Evolutionary conservation across 1,140 invertebrate genomes (phyloP).

Genomic region (Acyrthosiphon pisum): DNA sequence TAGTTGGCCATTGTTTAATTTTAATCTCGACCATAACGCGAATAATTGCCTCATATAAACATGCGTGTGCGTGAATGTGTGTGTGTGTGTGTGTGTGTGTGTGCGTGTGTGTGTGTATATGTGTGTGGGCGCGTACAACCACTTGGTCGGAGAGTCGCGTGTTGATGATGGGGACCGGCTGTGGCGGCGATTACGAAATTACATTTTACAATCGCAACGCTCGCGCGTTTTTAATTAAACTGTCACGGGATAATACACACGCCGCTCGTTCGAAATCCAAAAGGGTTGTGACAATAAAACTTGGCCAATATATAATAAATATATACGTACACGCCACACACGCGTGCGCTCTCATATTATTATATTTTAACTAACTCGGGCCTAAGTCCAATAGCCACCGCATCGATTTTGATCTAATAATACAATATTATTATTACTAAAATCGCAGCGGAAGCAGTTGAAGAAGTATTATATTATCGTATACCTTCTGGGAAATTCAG

Average conservation of each 20-base stretch:
- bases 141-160: conserved; percentile 29
- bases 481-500: neutral
- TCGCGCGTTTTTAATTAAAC: conserved; percentile 54
- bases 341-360: too few relatives aligned
- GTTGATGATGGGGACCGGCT: conserved; percentile 39
- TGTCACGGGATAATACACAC: conserved; percentile 40
- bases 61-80: neutral
- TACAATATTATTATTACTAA: neutral
- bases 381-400: neutral
- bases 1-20: conserved; percentile 38
- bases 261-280: neutral
- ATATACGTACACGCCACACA: neutral
- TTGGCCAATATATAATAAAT: conserved; percentile 1
- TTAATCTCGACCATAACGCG: conserved; percentile 48
- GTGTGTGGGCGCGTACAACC: neutral
- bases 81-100: neutral
- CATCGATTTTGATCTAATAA: neutral
- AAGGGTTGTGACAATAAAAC: conserved; percentile 42
- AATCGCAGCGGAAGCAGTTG: neutral
- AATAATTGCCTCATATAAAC: conserved; percentile 41
- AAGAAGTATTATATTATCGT: neutral
- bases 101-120: neutral
- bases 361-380: neutral
- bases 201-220: conserved; percentile 31
- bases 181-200: conserved; percentile 41